phyloP scores from a whole-genome alignment of 2,113 vertebrate genomes.

The Atrichornis clamosus region DNA sequence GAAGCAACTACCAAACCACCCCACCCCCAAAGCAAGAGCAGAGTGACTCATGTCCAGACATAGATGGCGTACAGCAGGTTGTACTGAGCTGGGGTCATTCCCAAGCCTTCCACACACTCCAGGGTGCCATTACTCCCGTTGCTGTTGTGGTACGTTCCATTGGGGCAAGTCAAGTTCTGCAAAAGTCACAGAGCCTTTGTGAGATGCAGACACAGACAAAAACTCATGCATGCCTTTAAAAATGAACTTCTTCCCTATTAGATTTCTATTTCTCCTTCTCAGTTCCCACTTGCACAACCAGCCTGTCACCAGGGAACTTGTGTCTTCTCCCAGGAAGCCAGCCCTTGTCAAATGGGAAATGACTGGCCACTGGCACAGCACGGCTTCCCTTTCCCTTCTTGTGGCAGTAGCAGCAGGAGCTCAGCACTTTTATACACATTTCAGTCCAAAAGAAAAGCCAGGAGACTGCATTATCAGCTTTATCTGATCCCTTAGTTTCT shows the following conservation, averaged over 20 bases:
- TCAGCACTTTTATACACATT: neutral
- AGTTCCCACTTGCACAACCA: neutral
- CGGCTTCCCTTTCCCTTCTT: neutral
- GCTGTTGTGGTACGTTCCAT: conserved; percentile 49
- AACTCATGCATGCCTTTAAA: neutral
- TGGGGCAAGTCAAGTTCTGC: conserved; percentile 81
- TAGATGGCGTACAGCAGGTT: conserved; percentile 80
- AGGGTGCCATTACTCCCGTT: conserved; percentile 47
- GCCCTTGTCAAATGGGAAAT: neutral
- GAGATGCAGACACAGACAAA: neutral
- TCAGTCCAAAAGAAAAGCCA: neutral
- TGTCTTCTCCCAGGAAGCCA: neutral
- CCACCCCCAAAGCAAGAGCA: neutral
- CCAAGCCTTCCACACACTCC: conserved; percentile 76
- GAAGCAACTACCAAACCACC: neutral
- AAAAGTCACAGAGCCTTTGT: neutral
- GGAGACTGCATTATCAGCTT: neutral
- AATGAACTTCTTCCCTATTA: neutral
- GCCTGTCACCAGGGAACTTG: neutral
- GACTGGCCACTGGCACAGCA: neutral
- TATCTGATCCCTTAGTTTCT: neutral
- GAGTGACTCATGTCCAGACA: conserved; percentile 75
- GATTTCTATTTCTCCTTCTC: neutral
- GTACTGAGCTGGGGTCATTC: conserved; percentile 82
- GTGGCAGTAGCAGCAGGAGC: neutral